Percentiles rank a stretch among this genome's conserved stretches.
phyloP scores from a whole-genome alignment of 1,140 invertebrate species.

The Pseudachorutes palmiensis region DNA sequence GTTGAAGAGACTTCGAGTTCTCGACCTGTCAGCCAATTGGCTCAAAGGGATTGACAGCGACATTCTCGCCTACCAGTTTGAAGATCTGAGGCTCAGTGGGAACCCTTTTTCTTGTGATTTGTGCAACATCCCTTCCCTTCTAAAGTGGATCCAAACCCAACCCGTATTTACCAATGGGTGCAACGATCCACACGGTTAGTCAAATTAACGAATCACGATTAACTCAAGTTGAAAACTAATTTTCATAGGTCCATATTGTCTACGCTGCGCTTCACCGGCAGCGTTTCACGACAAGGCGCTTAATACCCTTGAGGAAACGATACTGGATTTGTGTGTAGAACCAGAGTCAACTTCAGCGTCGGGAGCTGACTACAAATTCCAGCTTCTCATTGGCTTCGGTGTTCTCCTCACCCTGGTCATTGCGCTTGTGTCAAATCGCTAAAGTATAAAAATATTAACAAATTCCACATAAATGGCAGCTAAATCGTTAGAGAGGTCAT shows the following conservation, averaged over 20 bases:
- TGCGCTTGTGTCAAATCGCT: too few species aligned
- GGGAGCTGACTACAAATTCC: slow-evolving; percentile 38
- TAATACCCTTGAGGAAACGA: slow-evolving; percentile 25
- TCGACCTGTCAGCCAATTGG: slow-evolving; percentile 32
- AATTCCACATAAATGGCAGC: too few species aligned
- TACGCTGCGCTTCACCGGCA: slow-evolving; percentile 29
- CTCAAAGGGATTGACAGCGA: slow-evolving; percentile 29
- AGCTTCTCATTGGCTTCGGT: slow-evolving; percentile 41
- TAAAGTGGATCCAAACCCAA: slow-evolving; percentile 28
- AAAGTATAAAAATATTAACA: too few species aligned
- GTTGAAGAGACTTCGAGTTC: slow-evolving; percentile 19
- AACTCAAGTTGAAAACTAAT: not conserved
- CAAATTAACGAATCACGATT: not conserved
- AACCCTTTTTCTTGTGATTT: slow-evolving; percentile 35
- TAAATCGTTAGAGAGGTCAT: too few species aligned
- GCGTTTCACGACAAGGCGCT: slow-evolving; percentile 22
- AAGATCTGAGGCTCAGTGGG: slow-evolving; percentile 26
- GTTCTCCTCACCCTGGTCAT: slow-evolving; percentile 41
- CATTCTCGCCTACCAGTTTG: slow-evolving; percentile 22
- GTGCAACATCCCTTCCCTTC: slow-evolving; percentile 30
- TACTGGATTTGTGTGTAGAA: slow-evolving; percentile 28
- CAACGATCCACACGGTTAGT: slow-evolving; percentile 21
- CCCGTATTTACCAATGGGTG: slow-evolving; percentile 27
- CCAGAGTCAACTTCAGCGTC: slow-evolving; percentile 22
- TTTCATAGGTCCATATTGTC: slow-evolving; percentile 25